phyloP scores from a whole-genome alignment of 2,797 vertebrate species.

The Adrianichthys oophorus region DNA sequence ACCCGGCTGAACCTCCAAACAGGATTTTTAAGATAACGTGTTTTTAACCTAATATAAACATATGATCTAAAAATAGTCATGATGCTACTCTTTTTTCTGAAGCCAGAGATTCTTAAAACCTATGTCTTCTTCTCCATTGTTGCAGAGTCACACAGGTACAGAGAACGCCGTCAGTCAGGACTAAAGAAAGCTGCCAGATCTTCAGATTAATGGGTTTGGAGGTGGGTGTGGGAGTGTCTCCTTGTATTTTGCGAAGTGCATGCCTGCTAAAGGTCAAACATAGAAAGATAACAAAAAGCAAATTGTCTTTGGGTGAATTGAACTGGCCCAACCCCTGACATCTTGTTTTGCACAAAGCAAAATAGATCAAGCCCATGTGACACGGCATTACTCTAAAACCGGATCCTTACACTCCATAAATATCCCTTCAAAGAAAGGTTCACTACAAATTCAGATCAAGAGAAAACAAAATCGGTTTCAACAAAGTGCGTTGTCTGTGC shows the following conservation, averaged over 20 bases:
- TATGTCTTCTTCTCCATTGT: no score
- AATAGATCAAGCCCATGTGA: slow-evolving; percentile 33
- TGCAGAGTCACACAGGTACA: no score
- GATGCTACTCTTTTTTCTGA: no score
- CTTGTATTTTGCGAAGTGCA: slow-evolving; percentile 26
- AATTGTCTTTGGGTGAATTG: slow-evolving; percentile 36
- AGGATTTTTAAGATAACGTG: no score
- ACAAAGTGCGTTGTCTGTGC: slow-evolving; percentile 28
- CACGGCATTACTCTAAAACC: slow-evolving; percentile 24
- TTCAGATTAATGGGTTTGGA: slow-evolving; percentile 13
- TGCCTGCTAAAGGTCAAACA: slow-evolving; percentile 40
- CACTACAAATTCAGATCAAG: slow-evolving; percentile 19
- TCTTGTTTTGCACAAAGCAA: slow-evolving; percentile 28
- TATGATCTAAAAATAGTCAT: no score
- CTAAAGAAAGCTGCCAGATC: slow-evolving; percentile 11
- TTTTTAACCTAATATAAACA: no score
- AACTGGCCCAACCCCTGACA: slow-evolving; percentile 29
- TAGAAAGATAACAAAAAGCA: slow-evolving; percentile 39
- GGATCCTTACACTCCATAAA: slow-evolving; percentile 23
- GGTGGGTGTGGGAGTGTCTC: slow-evolving; percentile 16
- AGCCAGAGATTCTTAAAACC: no score
- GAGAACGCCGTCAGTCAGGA: background rate
- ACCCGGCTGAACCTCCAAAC: no score
- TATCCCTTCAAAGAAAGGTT: slow-evolving; percentile 10
- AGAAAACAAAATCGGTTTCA: slow-evolving; percentile 25